Percentiles rank a stretch among this genome's conserved stretches.
phyloP scores from a whole-genome alignment of 1,140 invertebrate genomes.

The Triops longicaudatus region DNA sequence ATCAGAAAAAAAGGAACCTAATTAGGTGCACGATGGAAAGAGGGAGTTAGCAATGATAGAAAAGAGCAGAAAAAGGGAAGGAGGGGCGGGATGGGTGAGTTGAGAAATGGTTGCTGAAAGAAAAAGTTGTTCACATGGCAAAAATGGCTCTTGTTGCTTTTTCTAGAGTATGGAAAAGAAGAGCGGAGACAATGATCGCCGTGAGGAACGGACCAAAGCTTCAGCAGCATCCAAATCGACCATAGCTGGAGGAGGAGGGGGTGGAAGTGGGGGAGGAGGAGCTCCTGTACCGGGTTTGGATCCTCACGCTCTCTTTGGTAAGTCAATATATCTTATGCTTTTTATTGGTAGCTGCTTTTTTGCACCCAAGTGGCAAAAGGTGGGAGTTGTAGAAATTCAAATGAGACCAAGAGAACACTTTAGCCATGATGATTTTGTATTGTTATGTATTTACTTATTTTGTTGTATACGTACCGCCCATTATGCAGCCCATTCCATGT shows the following conservation, averaged over 20 bases:
- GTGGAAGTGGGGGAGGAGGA: too few relatives aligned
- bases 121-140: background rate
- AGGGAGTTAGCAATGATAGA: background rate
- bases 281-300: background rate
- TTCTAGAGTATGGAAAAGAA: constrained; percentile 9
- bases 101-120: background rate
- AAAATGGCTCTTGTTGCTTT: background rate
- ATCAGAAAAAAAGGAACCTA: background rate
- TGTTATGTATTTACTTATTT: too few relatives aligned
- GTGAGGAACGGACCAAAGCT: background rate
- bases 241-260: background rate
- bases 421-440: too few relatives aligned
- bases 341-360: background rate
- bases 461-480: too few relatives aligned
- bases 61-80: background rate
- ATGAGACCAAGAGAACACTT: background rate
- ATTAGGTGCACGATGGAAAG: background rate
- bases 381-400: background rate
- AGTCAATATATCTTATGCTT: constrained; percentile 16
- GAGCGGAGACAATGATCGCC: constrained; percentile 10
- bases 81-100: background rate
- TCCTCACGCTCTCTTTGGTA: constrained; percentile 14
- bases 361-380: background rate
- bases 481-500: constrained; percentile 16
- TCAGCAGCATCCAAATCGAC: constrained; percentile 5